These are phyloP conservation scores for Aphaenogaster floridana DNA, from an alignment of 1,140 invertebrate genomes.

Conservation along the genomic window DNA sequence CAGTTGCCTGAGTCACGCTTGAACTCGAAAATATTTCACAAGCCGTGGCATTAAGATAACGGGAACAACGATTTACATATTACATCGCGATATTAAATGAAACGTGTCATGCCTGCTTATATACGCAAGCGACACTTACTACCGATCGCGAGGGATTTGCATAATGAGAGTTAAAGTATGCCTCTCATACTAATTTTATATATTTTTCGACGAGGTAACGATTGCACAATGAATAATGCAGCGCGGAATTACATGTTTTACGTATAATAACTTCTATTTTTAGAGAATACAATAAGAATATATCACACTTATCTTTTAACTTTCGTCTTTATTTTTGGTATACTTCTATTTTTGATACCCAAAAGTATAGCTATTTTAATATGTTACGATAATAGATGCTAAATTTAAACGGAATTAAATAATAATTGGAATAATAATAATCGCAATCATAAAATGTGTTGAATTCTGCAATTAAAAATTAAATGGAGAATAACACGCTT, in stretches of 20 bases:
- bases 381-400: background rate
- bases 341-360: background rate
- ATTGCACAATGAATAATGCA: background rate
- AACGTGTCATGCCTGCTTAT: constrained; percentile 7
- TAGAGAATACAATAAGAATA: background rate
- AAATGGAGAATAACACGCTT: background rate
- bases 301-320: background rate
- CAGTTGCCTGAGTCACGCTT: constrained; percentile 10
- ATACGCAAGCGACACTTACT: background rate
- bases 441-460: background rate
- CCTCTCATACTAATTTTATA: background rate
- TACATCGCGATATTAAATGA: constrained; percentile 40
- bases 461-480: background rate
- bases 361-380: background rate
- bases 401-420: constrained; percentile 13
- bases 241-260: background rate
- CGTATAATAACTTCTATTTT: background rate
- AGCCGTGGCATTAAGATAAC: constrained; percentile 34
- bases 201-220: background rate
- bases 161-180: constrained; percentile 17
- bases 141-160: background rate
- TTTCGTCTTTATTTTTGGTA: background rate
- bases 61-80: constrained; percentile 16
- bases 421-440: constrained; percentile 9
- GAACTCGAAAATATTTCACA: constrained; percentile 22